Base-by-base conservation (phyloP, 2,888 invertebrate genomes). In the Hirtodrosophila confusa region DNA sequence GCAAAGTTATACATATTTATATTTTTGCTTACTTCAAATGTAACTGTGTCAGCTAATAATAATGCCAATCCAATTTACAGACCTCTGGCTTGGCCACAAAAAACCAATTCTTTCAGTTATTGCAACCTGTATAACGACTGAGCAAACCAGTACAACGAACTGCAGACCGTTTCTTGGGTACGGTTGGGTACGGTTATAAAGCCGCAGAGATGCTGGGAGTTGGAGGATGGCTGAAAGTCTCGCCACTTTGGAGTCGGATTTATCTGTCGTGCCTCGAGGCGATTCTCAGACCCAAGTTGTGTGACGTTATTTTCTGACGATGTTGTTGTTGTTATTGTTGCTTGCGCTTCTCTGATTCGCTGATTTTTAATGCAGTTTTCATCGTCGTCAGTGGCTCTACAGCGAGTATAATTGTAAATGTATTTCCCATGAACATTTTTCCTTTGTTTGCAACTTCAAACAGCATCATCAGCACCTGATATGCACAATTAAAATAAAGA, bases 341-440 rank as follows among this genome's bases (percentile, higher is more conserved):
- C 35, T 41, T 51, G 54, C 63, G 37, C 50, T 58, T 75, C 55
- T 53, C 58, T 39, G 58, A 54, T 54, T 61, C 57, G 69, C 57
- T 74, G 63, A 75, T 75, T 73, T 65, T 53, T 57, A 61, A 74
- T 71, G 73, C 76, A 62, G 36, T 75, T 66, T 72, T 74, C 54
- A 75, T 70, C 33, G 37, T 48, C 33, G 39, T 48, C 37, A 12
- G 9, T 10, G 47, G 8, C 53, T 57, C 60, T 54, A 27, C 27
- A 5, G 17, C 17, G 17, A 17, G 6, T 27, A 47, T 65, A 75
- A 61, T 61, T 75, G 45, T 69, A 51, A 63, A 68, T 58, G 54
- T 58, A 69, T 77, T 78, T 78, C 78, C 82, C 78, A 78, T 78
- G 78, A 69, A 74, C 48, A 44, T 57, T 69, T 62, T 77, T 60